A percentile compares a stretch with the other conserved stretches of the same genome.
These are phyloP conservation scores for Conops quadrifasciatus DNA, from an alignment of 2,888 invertebrate species.

Conservation along the genomic window DNA sequence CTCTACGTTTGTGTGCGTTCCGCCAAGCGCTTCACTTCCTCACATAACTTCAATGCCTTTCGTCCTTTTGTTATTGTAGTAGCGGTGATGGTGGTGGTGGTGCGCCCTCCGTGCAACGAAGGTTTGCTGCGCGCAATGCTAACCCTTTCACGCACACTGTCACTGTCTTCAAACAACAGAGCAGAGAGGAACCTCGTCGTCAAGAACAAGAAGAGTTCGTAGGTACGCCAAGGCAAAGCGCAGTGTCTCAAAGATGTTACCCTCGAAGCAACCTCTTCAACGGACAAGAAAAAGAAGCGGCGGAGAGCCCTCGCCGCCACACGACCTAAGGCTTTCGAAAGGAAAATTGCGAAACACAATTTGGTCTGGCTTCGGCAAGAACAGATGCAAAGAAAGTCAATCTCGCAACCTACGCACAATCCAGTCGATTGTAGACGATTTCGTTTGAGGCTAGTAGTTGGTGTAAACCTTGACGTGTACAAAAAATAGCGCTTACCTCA, in stretches of 20 bases:
- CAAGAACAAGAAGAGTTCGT: neutral
- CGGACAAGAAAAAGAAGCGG: conserved; percentile 17
- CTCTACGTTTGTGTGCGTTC: neutral
- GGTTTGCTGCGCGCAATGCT: conserved; percentile 29
- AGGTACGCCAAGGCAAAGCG: neutral
- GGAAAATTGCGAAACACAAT: conserved; percentile 58
- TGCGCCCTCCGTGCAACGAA: conserved; percentile 1
- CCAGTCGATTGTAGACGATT: neutral
- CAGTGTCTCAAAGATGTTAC: conserved; percentile 32
- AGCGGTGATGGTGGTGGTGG: conserved; percentile 13
- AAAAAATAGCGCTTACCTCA: too few relatives aligned
- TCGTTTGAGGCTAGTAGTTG: neutral
- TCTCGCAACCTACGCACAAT: conserved; percentile 17
- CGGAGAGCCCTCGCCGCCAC: conserved; percentile 18
- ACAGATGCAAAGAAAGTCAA: conserved; percentile 51
- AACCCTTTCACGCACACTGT: conserved; percentile 37
- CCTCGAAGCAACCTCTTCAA: conserved; percentile 30
- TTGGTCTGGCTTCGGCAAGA: conserved; percentile 64
- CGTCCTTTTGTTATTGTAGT: neutral
- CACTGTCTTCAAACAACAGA: conserved; percentile 5
- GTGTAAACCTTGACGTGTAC: too few relatives aligned
- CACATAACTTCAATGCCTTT: neutral
- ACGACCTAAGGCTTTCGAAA: conserved; percentile 49
- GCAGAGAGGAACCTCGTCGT: neutral
- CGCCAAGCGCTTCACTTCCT: too few relatives aligned